Conservation (phyloP, 1,140 invertebrate species). For the Branchinecta lindahli region DNA sequence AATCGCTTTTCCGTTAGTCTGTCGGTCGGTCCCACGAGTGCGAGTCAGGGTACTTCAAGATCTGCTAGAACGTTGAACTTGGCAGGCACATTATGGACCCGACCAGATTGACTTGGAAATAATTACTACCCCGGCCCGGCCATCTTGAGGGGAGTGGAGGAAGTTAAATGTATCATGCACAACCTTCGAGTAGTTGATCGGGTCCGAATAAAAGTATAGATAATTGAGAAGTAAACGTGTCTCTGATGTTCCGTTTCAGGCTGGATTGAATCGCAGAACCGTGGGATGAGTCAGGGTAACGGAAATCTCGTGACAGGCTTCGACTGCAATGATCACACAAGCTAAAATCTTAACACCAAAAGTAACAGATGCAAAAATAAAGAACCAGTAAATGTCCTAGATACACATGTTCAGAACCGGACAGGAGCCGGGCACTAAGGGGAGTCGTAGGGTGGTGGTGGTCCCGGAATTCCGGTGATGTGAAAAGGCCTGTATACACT, state of each 20-base stretch:
- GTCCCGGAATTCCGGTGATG: too few species aligned
- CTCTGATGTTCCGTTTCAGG: background rate
- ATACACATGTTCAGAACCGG: background rate
- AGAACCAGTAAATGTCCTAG: background rate
- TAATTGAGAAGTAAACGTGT: background rate
- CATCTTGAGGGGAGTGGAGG: background rate
- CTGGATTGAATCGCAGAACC: background rate
- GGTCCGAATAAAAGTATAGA: background rate
- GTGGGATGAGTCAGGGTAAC: background rate
- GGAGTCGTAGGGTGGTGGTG: background rate
- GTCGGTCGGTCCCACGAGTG: background rate
- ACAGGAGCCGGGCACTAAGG: background rate
- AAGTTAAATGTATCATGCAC: background rate
- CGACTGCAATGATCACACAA: background rate
- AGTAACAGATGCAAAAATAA: background rate
- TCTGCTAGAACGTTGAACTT: background rate
- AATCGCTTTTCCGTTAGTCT: conserved; percentile 1
- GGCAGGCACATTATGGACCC: background rate
- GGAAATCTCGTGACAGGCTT: background rate
- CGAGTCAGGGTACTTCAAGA: background rate
- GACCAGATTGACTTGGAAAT: conserved; percentile 1
- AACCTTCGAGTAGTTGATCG: background rate
- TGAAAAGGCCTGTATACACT: too few species aligned
- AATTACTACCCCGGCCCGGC: too few species aligned
- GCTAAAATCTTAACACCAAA: too few species aligned